phyloP scores from a whole-genome alignment of 2,113 vertebrate genomes.

The Fulmarus glacialis region DNA sequence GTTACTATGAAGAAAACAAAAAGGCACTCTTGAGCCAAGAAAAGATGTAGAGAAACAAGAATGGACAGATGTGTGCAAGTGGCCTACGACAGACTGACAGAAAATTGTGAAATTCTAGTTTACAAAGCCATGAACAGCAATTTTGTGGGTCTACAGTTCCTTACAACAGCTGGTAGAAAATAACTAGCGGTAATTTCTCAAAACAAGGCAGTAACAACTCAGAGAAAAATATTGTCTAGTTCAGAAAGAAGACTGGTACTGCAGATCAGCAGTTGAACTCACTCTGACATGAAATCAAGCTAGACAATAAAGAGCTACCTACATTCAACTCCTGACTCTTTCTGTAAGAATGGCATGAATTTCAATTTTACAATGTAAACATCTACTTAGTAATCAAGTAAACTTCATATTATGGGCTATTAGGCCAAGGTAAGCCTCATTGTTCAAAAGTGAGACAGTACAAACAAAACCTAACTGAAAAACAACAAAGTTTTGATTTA shows the following conservation, averaged over 20 bases:
- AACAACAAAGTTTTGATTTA: neutral
- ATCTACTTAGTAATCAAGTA: neutral
- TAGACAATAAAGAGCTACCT: neutral
- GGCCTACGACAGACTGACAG: neutral
- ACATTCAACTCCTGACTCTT: neutral
- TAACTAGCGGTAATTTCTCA: neutral
- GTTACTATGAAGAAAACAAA: neutral
- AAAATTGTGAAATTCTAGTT: neutral
- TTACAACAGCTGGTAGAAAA: neutral
- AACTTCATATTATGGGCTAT: neutral
- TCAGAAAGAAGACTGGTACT: neutral
- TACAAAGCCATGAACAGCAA: neutral
- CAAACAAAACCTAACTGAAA: neutral
- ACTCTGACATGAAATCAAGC: neutral
- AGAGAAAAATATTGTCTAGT: neutral
- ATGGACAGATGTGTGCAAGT: neutral
- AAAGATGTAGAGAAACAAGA: neutral
- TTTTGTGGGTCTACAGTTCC: neutral
- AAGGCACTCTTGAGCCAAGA: neutral
- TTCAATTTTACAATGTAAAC: neutral
- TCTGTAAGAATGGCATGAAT: neutral
- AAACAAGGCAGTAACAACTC: neutral
- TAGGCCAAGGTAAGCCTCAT: neutral
- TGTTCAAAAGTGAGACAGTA: neutral
- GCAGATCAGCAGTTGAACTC: neutral